Evolutionary conservation across 2,888 invertebrate species (phyloP).

Genomic region (Hecatera dysodea): DNA sequence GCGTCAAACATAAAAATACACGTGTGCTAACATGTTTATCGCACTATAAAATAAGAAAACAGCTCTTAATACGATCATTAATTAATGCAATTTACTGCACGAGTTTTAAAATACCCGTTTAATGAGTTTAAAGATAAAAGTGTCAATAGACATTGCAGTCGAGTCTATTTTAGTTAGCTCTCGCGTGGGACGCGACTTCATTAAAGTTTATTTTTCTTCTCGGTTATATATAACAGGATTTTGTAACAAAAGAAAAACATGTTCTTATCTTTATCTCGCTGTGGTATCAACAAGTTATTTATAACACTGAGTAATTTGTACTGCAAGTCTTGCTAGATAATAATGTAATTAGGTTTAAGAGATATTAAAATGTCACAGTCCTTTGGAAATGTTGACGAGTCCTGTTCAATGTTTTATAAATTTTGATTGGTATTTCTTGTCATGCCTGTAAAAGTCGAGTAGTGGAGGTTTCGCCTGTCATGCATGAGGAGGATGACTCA

Average conservation of each 20-base stretch:
- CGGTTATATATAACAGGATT: constrained; percentile 11
- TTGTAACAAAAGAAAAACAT: constrained; percentile 32
- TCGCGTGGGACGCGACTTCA: constrained; percentile 13
- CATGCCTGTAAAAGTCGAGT: background rate
- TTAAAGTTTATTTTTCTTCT: constrained; percentile 29
- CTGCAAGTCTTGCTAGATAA: constrained; percentile 12
- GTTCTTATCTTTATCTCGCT: constrained; percentile 27
- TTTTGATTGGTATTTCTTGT: background rate
- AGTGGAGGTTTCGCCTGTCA: no score
- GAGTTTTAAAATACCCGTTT: constrained; percentile 14
- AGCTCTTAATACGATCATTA: constrained; percentile 9
- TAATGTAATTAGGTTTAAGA: constrained; percentile 8
- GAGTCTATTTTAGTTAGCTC: constrained; percentile 9
- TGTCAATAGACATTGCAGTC: constrained; percentile 21
- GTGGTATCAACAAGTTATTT: constrained; percentile 43
- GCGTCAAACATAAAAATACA: background rate
- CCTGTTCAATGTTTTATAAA: background rate
- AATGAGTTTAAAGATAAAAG: constrained; percentile 37
- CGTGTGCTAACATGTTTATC: constrained; percentile 1
- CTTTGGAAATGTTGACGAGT: background rate
- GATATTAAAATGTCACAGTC: background rate
- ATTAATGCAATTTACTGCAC: constrained; percentile 39
- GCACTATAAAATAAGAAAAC: constrained; percentile 3
- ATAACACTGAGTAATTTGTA: constrained; percentile 19
- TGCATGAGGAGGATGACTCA: no score